These are phyloP conservation scores for Doris montereyensis DNA, from an alignment of 2,888 invertebrate species.

Conservation along the genomic window DNA sequence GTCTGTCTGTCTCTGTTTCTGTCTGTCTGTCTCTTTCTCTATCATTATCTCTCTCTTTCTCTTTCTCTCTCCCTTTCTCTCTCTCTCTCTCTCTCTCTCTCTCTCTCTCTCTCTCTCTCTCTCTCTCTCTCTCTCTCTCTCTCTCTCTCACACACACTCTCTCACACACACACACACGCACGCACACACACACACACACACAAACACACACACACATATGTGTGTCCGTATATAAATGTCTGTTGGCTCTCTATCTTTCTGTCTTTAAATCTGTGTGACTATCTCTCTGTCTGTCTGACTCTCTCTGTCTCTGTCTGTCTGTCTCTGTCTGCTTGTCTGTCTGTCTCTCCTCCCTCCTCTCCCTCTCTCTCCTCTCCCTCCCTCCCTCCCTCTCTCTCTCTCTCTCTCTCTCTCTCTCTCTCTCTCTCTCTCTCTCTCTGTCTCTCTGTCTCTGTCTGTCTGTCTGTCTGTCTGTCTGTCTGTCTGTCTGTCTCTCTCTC, in stretches of 20 bases:
- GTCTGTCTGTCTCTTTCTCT: not conserved
- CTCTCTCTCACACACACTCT: not conserved
- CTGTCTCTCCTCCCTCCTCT: not conserved
- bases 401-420: too few relatives aligned
- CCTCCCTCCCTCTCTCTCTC: too few relatives aligned
- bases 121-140: not conserved
- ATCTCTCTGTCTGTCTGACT: too few relatives aligned
- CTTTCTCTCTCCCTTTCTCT: conserved; percentile 15
- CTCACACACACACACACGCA: not conserved
- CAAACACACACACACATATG: not conserved
- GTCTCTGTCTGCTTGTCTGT: not conserved
- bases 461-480: not conserved
- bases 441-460: too few relatives aligned
- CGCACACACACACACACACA: not conserved
- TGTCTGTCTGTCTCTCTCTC: not conserved
- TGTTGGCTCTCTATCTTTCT: not conserved
- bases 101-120: not conserved
- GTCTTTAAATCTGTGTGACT: not conserved
- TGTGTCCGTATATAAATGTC: not conserved
- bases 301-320: conserved; percentile 1
- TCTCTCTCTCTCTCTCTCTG: too few relatives aligned
- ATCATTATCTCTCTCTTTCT: not conserved
- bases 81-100: not conserved
- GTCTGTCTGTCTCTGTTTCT: not conserved
- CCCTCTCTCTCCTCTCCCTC: not conserved